Evolutionary conservation across 2,888 invertebrate species (phyloP), one percentile per base, ranked within the genome.

Genomic region (Stenodera caucasica): DNA sequence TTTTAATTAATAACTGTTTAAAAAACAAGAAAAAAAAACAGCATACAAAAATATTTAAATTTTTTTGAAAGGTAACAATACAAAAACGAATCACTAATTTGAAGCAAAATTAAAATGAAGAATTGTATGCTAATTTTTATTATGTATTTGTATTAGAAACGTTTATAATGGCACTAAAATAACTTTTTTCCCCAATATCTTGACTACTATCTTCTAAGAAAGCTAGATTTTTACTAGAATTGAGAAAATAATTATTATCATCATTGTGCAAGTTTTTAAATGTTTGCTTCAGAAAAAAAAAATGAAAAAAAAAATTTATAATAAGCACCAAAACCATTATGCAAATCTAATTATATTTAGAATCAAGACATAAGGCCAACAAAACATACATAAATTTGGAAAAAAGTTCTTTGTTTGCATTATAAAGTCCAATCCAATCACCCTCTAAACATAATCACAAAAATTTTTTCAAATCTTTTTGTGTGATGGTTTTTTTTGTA

Each of bases 251-350:
- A 5, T 30, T 30, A 0, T 35, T 35, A 9, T 14, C 35, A 18
- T 40, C 37, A 35, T 40, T 40, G 37, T 18, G 37, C 37, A 37
- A 29, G 15, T 37, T 37, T 8, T 37, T 40, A 18, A 18, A 18
- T 12, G 5, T 9, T 40, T 40, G n/a, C n/a, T n/a, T n/a, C n/a
- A n/a, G n/a, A n/a, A n/a, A n/a, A n/a, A n/a, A n/a, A n/a, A n/a
- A n/a, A n/a, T n/a, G n/a, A n/a, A n/a, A 40, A 40, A 40, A 40
- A 8, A 18, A 40, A 18, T 2, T 40, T 40, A 15, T 40, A 40
- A 18, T 18, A 18, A 40, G 37, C 37, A 40, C 37, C 37, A 40
- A 18, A 40, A 40, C 37, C 37, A 40, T 40, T 40, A 37, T 37
- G 37, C 37, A 40, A 1, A 40, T 18, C 18, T 40, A 40, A 40